These are phyloP conservation scores for Calliphora vicina DNA, from an alignment of 1,140 invertebrate genomes.

Conservation along the genomic window DNA sequence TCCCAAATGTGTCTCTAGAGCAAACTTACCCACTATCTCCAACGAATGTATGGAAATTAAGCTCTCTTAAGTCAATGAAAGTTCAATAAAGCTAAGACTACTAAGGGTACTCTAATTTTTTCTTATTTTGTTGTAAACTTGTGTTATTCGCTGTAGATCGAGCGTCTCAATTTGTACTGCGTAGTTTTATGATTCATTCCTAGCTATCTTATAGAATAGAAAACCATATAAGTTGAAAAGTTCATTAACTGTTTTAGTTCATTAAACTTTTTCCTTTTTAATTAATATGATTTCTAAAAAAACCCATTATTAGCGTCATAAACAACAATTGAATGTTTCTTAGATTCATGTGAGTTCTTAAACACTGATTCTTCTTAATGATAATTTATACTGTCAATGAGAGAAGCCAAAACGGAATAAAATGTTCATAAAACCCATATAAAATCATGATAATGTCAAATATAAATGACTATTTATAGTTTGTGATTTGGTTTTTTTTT, in stretches of 20 bases:
- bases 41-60: no score
- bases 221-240: not conserved
- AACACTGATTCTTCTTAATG: not conserved
- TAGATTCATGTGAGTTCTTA: not conserved
- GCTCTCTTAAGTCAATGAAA: no score
- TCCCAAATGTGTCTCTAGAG: no score
- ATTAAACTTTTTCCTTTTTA: not conserved
- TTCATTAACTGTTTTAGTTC: not conserved
- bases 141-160: no score
- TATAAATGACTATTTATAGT: constrained; percentile 17
- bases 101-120: no score
- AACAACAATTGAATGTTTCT: not conserved
- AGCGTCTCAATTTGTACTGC: no score
- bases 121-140: no score
- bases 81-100: no score
- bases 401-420: constrained; percentile 23
- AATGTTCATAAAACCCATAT: constrained; percentile 14
- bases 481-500: not conserved
- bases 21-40: no score
- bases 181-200: not conserved
- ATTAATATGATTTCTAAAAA: not conserved
- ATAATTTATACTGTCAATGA: not conserved
- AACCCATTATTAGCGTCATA: not conserved
- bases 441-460: constrained; percentile 27
- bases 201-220: not conserved